Evolutionary conservation across 1,140 invertebrate genomes (phyloP), one percentile per base, ranked within the genome.

Genomic region (Pogonomyrmex barbatus): DNA sequence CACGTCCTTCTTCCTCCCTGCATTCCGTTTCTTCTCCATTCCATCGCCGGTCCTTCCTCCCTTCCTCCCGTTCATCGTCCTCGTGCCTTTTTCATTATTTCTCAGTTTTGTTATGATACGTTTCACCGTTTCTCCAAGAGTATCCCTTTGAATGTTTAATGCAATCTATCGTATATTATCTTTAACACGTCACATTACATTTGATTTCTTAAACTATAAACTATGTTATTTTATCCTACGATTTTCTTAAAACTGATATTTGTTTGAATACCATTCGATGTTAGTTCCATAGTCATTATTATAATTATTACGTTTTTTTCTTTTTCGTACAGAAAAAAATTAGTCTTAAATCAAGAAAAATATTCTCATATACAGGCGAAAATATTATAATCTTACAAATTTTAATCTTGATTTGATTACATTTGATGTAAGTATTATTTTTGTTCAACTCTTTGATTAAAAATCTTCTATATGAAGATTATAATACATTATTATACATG

Each of bases 51-150:
- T 36, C 79, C 79, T 45, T 52, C 6, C 36, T 33, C 39, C 24
- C 50, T 30, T 75, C 39, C 36, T 24, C 45, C 33, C 42, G 71
- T 50, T 62, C 47, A 52, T 63, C 56, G 33, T 63, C 45, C 71
- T 67, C 71, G 42, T 50, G 33, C 60, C 71, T 83, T 39, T 65
- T 85, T 47, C 73, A 85, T 77, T 77, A 78, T 78, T 85, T 85
- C 73, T 78, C 58, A 45, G 58, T 78, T 85, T 85, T 78, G 79
- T 73, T 60, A 73, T 68, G 79, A 45, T 83, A 42, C 65, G 42
- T 82, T 68, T 82, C 50, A 30, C 78, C 50, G 39, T 82, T 24
- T 73, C 79, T 50, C 65, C 65, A 68, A 45, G 24, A 6, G 39
- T 47, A 73, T 39, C 39, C 3, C 33, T 83, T 45, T 60, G 42